phyloP scores from a whole-genome alignment of 2,888 invertebrate genomes.

The Pheosia gnoma region DNA sequence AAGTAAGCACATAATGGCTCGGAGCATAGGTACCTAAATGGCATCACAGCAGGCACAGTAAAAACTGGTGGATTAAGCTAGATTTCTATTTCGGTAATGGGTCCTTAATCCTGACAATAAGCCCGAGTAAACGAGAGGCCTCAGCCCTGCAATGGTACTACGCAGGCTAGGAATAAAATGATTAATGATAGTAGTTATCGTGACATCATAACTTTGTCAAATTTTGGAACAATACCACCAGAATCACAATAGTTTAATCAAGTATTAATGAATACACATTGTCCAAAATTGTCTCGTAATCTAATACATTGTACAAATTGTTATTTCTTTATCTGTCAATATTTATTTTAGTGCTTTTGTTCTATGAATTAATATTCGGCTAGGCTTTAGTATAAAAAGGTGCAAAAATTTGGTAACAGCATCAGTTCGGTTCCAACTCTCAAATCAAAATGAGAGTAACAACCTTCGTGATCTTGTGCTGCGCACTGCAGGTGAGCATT shows the following conservation, averaged over 20 bases:
- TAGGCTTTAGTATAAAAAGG: constrained; percentile 65
- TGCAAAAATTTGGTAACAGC: constrained; percentile 28
- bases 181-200: no score
- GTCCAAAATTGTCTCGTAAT: constrained; percentile 52
- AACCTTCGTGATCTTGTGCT: constrained; percentile 78
- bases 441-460: constrained; percentile 70
- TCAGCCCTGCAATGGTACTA: no score
- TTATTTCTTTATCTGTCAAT: constrained; percentile 53
- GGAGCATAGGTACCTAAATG: no score
- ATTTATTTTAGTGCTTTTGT: constrained; percentile 47
- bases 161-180: no score
- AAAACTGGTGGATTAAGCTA: no score
- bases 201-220: no score
- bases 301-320: constrained; percentile 50
- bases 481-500: constrained; percentile 72
- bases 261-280: constrained; percentile 58
- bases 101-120: no score
- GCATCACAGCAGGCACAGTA: no score
- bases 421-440: constrained; percentile 79
- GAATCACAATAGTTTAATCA: constrained; percentile 38
- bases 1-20: no score
- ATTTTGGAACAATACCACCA: constrained; percentile 5
- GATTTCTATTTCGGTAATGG: no score
- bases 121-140: no score
- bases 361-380: constrained; percentile 40